phyloP scores from a whole-genome alignment of 2,113 vertebrate species.

The Bambusicola thoracicus region DNA sequence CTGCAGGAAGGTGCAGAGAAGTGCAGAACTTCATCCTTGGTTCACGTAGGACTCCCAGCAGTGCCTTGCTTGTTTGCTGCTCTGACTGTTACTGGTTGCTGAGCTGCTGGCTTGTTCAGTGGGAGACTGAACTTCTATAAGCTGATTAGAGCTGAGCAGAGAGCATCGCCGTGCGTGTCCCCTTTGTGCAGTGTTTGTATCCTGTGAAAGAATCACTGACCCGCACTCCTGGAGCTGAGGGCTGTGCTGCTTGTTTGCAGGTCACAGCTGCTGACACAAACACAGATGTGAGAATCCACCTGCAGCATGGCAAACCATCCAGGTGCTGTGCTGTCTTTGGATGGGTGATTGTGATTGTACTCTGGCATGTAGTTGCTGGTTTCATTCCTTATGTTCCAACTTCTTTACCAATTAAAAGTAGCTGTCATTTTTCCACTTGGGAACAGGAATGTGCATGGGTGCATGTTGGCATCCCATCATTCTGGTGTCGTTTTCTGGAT shows the following conservation, averaged over 20 bases:
- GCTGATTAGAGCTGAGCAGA: not conserved
- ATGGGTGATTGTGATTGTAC: accelerated
- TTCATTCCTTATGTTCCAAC: not conserved
- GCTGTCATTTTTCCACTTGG: not conserved
- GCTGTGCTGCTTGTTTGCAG: accelerated
- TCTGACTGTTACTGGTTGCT: not conserved
- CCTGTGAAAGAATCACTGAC: not conserved
- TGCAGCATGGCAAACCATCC: no score
- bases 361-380: not conserved
- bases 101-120: not conserved
- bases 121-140: not conserved
- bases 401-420: not conserved
- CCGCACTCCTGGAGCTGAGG: not conserved
- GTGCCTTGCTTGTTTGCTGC: not conserved
- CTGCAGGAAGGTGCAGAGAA: not conserved
- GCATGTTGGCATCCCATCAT: accelerated
- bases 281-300: accelerated
- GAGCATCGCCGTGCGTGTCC: not conserved
- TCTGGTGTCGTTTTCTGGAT: not conserved
- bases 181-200: not conserved
- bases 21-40: accelerated
- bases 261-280: not conserved
- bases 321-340: accelerated
- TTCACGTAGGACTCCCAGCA: accelerated
- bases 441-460: not conserved